phyloP scores from a whole-genome alignment of 2,888 invertebrate species.

The Allophyes oxyacanthae region DNA sequence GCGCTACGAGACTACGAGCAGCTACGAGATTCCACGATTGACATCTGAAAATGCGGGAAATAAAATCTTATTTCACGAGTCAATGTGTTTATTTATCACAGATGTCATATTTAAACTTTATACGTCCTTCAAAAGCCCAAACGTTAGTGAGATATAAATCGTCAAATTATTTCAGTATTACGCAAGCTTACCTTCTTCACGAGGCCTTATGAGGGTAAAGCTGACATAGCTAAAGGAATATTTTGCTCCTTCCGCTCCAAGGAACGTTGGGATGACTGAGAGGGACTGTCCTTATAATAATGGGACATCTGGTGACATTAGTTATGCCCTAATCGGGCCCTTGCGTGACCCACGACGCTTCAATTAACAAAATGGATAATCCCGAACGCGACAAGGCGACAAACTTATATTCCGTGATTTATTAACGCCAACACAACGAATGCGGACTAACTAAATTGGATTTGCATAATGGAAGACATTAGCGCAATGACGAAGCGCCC shows the following conservation, averaged over 20 bases:
- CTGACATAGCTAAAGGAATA: slow-evolving; percentile 41
- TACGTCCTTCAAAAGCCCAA: slow-evolving; percentile 15
- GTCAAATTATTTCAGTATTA: slow-evolving; percentile 48
- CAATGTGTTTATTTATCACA: slow-evolving; percentile 15
- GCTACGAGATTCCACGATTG: slow-evolving; percentile 24
- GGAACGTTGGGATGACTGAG: slow-evolving; percentile 28
- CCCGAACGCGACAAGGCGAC: slow-evolving; percentile 68
- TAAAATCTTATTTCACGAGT: slow-evolving; percentile 7
- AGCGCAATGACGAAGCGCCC: not conserved
- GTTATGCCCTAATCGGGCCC: slow-evolving; percentile 67
- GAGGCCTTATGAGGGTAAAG: slow-evolving; percentile 49
- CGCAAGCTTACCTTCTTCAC: slow-evolving; percentile 50
- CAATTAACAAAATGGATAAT: slow-evolving; percentile 85
- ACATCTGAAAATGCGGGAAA: slow-evolving; percentile 12
- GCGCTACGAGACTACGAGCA: slow-evolving; percentile 18
- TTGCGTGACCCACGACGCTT: slow-evolving; percentile 79
- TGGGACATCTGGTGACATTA: slow-evolving; percentile 48
- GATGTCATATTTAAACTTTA: slow-evolving; percentile 15
- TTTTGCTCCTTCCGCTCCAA: slow-evolving; percentile 42
- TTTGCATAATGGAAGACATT: slow-evolving; percentile 39
- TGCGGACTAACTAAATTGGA: slow-evolving; percentile 46
- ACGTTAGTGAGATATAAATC: slow-evolving; percentile 45
- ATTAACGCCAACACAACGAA: slow-evolving; percentile 43
- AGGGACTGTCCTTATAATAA: slow-evolving; percentile 47
- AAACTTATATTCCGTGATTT: slow-evolving; percentile 72